Evolutionary conservation across 2,888 invertebrate species (phyloP), one percentile per base, ranked within the genome.

Genomic region (Trissonchulus latispiculum): DNA sequence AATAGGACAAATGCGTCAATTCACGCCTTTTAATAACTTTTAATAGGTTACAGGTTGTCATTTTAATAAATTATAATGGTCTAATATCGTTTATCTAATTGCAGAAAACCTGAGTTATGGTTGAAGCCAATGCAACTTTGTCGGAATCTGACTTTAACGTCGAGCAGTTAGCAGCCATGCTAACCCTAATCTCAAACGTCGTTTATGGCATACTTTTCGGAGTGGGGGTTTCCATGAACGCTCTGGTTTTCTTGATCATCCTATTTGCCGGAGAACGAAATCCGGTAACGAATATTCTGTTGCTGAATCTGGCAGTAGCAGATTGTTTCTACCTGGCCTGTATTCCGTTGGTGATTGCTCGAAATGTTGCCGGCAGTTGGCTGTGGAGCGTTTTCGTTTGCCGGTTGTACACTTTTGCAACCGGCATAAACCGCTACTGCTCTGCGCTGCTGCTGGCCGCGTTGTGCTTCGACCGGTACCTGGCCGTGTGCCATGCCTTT

Each of bases 321-420:
- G 69, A 68, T 68, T 23, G n/a, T 32, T n/a, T 36, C n/a, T 68
- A 68, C n/a, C n/a, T 68, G n/a, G 33, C 8, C n/a, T 68, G 69
- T 32, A 68, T 68, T 68, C 69, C 69, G 29, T n/a, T 68, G 28
- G 69, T 68, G 69, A 68, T 68, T n/a, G 69, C n/a, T 3, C 69
- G 69, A 32, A 68, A 68, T 33, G n/a, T 68, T 35, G 36, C 33
- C 69, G 36, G 36, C 28, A n/a, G 36, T n/a, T 68, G 69, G 69
- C 35, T n/a, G 28, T 68, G 69, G 69, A 36, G 69, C 36, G 18
- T 23, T 33, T 28, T 33, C 33, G n/a, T 68, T 32, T 68, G 69
- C 36, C 31, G 36, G 36, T 32, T 68, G n/a, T 68, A 68, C n/a
- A 68, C n/a, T 33, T 68, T 35, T 36, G 28, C 69, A 3, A 68